Evolutionary conservation across 2,113 vertebrate species (phyloP).

Genomic region (Alces alces): DNA sequence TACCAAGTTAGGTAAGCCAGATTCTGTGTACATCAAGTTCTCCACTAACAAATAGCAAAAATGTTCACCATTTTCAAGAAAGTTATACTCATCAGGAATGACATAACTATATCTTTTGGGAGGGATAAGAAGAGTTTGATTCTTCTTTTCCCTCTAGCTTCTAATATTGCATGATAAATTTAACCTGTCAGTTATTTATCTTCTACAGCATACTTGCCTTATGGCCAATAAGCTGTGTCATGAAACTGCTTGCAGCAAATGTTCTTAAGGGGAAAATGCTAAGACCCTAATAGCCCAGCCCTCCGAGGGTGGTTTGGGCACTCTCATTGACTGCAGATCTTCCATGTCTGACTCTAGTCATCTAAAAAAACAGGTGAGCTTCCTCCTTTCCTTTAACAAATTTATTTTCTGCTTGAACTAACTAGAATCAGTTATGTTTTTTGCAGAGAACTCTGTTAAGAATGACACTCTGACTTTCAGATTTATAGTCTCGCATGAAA

Average conservation of each 20-base stretch:
- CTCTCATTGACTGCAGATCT: neutral
- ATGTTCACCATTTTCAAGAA: neutral
- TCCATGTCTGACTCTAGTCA: neutral
- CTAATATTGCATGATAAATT: neutral
- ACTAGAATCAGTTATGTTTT: neutral
- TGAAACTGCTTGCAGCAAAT: neutral
- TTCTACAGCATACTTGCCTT: neutral
- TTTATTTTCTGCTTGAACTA: neutral
- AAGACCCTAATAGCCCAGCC: neutral
- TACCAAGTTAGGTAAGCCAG: neutral
- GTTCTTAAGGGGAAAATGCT: neutral
- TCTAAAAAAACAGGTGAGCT: neutral
- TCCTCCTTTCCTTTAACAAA: neutral
- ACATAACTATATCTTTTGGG: neutral
- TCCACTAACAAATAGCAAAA: neutral
- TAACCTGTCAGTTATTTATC: neutral
- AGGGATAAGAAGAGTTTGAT: neutral
- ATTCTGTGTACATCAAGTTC: neutral
- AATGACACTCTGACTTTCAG: neutral
- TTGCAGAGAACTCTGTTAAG: neutral
- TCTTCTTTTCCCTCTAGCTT: neutral
- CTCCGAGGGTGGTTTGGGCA: neutral
- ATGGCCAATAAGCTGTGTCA: neutral
- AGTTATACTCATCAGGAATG: neutral
- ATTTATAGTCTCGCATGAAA: neutral